Evolutionary conservation across 2,113 vertebrate genomes (phyloP), one percentile per base, ranked within the genome.

Genomic region (Poeciliopsis turrubarensis): DNA sequence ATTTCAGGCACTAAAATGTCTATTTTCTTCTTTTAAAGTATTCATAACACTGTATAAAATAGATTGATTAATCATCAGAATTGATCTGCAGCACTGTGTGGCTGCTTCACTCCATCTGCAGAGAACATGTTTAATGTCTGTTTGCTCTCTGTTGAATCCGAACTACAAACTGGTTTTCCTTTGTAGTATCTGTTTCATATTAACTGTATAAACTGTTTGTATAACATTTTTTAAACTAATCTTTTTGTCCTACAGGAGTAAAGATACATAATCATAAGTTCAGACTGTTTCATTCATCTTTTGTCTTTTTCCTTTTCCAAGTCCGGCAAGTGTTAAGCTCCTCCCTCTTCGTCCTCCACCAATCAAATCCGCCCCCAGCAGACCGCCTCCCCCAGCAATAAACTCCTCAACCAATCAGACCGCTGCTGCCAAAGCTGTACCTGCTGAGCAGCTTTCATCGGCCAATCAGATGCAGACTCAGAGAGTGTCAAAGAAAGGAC

Each of bases 351-450:
- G 95, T 54, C 96, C 94, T 73, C 95, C 95, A 51, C 93, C 95
- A 81, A 90, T 94, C 65, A 98, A 96, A 85, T 92, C 89, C n/a
- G 85, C 82, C 67, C 96, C 97, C 0, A 94, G 94, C 69, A 94
- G 97, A 26, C 97, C 97, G 22, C 97, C 96, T 5, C 97, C 96
- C 64, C 97, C 96, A 0, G 82, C 76, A 90, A 70, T 84, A 92
- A 90, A 27, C 74, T 47, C 89, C 72, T 70, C 91, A 14, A 19
- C 83, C 80, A 88, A 83, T 62, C 87, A 76, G 88, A 31, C 15
- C 1, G 61, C 78, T 68, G 60, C 73, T 79, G 26, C 77, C 44
- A 80, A 82, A 92, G 82, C 72, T 83, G 74, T 72, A 89, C 92
- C 89, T 19, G 7, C 78, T 75, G 60, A 65, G 62, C 84, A 79